phyloP scores from a whole-genome alignment of 2,113 vertebrate genomes.

The Xiphophorus couchianus region DNA sequence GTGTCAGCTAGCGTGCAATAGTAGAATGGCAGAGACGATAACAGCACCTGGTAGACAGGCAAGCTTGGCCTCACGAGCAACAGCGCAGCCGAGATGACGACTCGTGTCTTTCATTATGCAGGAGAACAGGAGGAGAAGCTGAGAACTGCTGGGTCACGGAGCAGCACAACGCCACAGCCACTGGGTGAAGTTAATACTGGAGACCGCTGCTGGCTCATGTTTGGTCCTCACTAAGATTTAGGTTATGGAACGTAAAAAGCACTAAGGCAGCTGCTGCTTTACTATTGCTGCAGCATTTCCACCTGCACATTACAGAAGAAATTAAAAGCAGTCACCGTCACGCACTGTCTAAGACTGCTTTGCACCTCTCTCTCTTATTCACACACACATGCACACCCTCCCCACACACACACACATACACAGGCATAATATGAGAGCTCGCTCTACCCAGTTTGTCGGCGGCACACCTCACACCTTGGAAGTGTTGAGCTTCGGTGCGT shows the following conservation, averaged over 20 bases:
- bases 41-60: constrained; percentile 64
- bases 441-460: neutral
- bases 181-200: constrained; percentile 17
- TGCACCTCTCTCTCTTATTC: constrained; percentile 18
- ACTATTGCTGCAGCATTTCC: constrained; percentile 50
- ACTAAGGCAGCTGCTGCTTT: constrained; percentile 21
- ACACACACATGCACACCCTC: constrained; percentile 3
- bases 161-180: constrained; percentile 33
- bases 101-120: constrained; percentile 80
- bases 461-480: constrained; percentile 19
- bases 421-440: neutral
- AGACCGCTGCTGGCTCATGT: neutral
- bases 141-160: constrained; percentile 58
- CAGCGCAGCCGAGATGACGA: constrained; percentile 46
- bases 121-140: constrained; percentile 75
- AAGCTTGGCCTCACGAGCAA: constrained; percentile 38
- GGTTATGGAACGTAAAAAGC: neutral
- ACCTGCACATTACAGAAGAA: constrained; percentile 64
- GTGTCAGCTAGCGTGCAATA: constrained; percentile 24
- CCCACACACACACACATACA: neutral
- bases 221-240: neutral
- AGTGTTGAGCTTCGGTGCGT: constrained; percentile 9
- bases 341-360: constrained; percentile 50
- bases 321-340: constrained; percentile 79
- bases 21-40: constrained; percentile 41